A percentile compares a stretch with the other conserved stretches of the same genome.
Evolutionary conservation across 2,888 invertebrate genomes (phyloP).

Genomic region (Acleris holmiana): DNA sequence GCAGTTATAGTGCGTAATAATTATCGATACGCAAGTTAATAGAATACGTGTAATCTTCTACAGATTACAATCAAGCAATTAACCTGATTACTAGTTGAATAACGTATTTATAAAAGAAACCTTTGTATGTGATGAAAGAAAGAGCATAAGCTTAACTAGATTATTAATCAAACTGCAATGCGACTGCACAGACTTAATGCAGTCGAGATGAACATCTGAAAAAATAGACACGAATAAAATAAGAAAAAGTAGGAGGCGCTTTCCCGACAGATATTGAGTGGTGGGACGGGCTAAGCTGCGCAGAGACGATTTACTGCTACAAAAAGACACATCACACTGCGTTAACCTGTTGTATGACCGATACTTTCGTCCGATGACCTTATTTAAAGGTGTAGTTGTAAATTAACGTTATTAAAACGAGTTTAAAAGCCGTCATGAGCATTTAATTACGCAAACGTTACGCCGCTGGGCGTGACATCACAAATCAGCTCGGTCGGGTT

Average conservation of each 20-base stretch:
- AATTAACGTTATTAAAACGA: conserved; percentile 81
- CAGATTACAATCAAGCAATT: conserved; percentile 29
- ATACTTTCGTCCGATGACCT: conserved; percentile 75
- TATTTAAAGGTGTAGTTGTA: conserved; percentile 68
- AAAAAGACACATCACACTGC: conserved; percentile 59
- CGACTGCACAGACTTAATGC: conserved; percentile 75
- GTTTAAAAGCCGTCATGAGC: conserved; percentile 76
- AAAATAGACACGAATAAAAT: conserved; percentile 78
- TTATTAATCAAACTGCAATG: conserved; percentile 82
- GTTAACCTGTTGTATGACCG: conserved; percentile 67
- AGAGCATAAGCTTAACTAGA: conserved; percentile 49
- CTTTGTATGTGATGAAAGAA: background rate
- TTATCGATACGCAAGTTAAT: conserved; percentile 15
- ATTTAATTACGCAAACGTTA: conserved; percentile 84
- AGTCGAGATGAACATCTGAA: conserved; percentile 71
- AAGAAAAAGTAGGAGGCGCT: conserved; percentile 82
- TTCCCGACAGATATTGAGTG: conserved; percentile 83
- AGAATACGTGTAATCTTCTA: conserved; percentile 22
- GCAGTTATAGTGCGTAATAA: conserved; percentile 9
- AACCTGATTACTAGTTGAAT: conserved; percentile 14
- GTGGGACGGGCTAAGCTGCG: conserved; percentile 84
- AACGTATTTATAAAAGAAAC: background rate
- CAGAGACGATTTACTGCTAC: conserved; percentile 72
- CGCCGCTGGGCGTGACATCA: conserved; percentile 85
- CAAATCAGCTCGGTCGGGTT: conserved; percentile 79